A percentile compares a stretch with the other conserved stretches of the same genome.
These are phyloP conservation scores for Enteromius unitaeniatus DNA, from an alignment of 2,797 vertebrate species.

Conservation along the genomic window DNA sequence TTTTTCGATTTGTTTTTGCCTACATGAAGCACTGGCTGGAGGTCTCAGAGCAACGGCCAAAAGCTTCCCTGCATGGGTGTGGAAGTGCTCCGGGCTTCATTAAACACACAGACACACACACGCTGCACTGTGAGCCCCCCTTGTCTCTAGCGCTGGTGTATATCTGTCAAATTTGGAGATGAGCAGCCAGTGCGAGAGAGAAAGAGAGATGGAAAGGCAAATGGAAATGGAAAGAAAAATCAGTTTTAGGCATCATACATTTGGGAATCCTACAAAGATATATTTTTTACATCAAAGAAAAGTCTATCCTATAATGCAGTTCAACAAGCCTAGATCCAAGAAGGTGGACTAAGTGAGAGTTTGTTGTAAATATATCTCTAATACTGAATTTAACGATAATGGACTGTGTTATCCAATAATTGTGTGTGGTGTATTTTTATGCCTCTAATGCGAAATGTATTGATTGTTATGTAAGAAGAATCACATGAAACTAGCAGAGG, in stretches of 20 bases:
- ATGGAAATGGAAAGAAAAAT: background rate
- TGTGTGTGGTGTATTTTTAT: background rate
- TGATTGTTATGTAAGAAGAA: background rate
- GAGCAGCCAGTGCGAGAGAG: conserved; percentile 1
- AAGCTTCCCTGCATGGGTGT: conserved; percentile 64
- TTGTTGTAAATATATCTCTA: background rate
- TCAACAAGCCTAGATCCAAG: background rate
- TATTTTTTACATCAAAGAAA: background rate
- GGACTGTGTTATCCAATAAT: background rate
- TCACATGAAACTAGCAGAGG: background rate
- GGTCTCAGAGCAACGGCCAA: conserved; percentile 71
- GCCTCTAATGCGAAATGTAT: background rate
- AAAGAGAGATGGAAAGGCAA: conserved; percentile 4
- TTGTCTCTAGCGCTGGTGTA: conserved; percentile 61
- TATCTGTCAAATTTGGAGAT: conserved; percentile 61
- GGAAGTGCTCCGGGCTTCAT: conserved; percentile 73
- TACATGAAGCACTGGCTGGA: conserved; percentile 75
- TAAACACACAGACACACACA: conserved; percentile 66
- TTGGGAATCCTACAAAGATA: background rate
- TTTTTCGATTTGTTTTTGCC: conserved; percentile 77
- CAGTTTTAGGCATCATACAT: background rate
- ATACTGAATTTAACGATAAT: background rate
- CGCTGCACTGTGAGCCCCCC: conserved; percentile 55
- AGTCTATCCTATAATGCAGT: background rate
- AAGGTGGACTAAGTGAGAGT: background rate